A percentile compares a stretch with the other conserved stretches of the same genome.
These are phyloP conservation scores for Tetraneura akinire DNA, from an alignment of 1,140 invertebrate genomes.

Conservation along the genomic window DNA sequence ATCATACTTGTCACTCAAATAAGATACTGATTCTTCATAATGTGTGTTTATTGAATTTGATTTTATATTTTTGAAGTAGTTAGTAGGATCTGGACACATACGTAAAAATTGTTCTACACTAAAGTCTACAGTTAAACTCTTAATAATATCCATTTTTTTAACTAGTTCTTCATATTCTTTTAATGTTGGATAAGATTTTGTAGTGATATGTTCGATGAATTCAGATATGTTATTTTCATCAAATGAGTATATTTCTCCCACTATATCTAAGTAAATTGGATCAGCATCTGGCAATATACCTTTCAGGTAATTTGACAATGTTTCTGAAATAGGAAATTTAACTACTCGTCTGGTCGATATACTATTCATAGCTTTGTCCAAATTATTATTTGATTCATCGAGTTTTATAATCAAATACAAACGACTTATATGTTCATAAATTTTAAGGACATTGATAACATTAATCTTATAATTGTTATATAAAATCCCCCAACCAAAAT, in stretches of 20 bases:
- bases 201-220: not conserved
- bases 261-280: conserved; percentile 25
- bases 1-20: conserved; percentile 2
- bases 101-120: not conserved
- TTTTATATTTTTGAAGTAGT: conserved; percentile 28
- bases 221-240: not conserved
- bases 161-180: not conserved
- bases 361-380: not conserved
- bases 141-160: not conserved
- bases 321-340: not conserved
- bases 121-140: not conserved
- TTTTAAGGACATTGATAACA: not conserved
- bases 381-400: not conserved
- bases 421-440: not conserved
- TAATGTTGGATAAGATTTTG: conserved; percentile 19
- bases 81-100: not conserved
- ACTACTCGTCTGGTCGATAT: not conserved
- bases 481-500: not conserved
- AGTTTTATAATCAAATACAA: conserved; percentile 9
- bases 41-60: not conserved
- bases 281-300: conserved; percentile 20
- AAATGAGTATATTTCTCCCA: conserved; percentile 12
- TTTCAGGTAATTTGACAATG: not conserved
- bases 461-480: not conserved
- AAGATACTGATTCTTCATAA: conserved; percentile 16